Conservation (phyloP, 2,113 vertebrate genomes). For the Numida meleagris region DNA sequence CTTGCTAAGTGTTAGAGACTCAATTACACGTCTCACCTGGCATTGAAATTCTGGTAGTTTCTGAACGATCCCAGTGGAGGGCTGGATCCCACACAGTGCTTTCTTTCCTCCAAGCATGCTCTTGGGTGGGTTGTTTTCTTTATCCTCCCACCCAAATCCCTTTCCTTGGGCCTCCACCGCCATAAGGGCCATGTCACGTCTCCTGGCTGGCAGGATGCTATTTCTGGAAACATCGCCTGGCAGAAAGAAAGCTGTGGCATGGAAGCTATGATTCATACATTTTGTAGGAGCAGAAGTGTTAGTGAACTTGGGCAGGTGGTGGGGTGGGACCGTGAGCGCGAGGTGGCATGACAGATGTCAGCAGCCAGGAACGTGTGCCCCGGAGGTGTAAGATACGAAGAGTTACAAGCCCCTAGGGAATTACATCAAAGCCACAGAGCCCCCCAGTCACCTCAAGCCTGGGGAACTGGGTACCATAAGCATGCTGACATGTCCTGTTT, state of each 20-base stretch:
- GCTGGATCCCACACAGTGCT: background rate
- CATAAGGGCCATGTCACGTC: conserved; percentile 5
- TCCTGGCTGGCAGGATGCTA: conserved; percentile 50
- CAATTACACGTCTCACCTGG: background rate
- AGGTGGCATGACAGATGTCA: conserved; percentile 62
- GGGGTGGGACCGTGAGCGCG: background rate
- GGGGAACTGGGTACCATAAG: background rate
- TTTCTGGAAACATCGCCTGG: conserved; percentile 56
- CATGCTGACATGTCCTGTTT: background rate
- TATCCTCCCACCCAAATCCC: background rate
- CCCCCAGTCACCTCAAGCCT: conserved; percentile 38
- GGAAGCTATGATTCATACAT: conserved; percentile 61
- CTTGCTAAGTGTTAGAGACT: background rate
- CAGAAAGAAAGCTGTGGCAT: background rate
- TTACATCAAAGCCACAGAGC: background rate
- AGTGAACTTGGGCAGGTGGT: conserved; percentile 60
- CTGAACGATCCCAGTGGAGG: background rate
- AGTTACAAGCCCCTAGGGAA: conserved; percentile 8
- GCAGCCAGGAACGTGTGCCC: conserved; percentile 18
- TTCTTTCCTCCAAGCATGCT: rapidly evolving
- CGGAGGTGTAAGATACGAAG: conserved; percentile 18
- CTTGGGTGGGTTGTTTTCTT: conserved; percentile 14
- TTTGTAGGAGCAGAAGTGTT: conserved; percentile 43
- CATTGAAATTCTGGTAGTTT: background rate
- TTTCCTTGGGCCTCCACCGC: conserved; percentile 26